Evolutionary conservation across 2,888 invertebrate genomes (phyloP), one percentile per base, ranked within the genome.

Genomic region (Phalangium opilio): DNA sequence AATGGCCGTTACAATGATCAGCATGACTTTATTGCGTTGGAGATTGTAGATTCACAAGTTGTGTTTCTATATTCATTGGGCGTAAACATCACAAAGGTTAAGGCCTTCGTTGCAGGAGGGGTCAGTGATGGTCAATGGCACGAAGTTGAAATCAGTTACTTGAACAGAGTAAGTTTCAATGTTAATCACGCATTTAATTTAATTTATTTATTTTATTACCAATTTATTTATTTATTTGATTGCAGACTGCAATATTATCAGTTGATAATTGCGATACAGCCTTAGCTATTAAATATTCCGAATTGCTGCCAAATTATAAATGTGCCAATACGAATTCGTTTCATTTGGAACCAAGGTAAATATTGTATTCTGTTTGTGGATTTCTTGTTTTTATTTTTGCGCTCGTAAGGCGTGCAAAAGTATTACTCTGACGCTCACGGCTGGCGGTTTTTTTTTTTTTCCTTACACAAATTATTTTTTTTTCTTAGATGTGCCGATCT

Each of bases 1-100:
- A 95, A 95, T 65, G 95, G 95, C 0, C 76, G 95, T 0, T 95
- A 91, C 69, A 93, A 93, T 65, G 90, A 91, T 63, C 75, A 82
- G 1, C 90, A 93, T 62, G 95, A 95, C 67, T 95, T 91, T 63
- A 73, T 95, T 15, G 83, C 91, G 0, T 67, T 95, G 39, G 91
- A 93, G 67, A 75, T 90, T 11, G 69, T 84, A 1, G 74, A 80
- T 44, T 63, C 64, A 12, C 74, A 78, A 0, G 75, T 77, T 12
- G 70, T 91, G 0, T 90, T 93, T 68, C 83, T 86, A 0, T 93
- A 85, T 64, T 86, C 84, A 0, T 70, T 93, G 18, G 95, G 93
- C 0, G 80, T 81, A 41, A 76, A 76, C 47, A 74, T 78, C 8
- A 79, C 81, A 0, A 50, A 54, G 20, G 62, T 64, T 17, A 70